Conservation (phyloP, 1,140 invertebrate species). For the Drosophila bocki region DNA sequence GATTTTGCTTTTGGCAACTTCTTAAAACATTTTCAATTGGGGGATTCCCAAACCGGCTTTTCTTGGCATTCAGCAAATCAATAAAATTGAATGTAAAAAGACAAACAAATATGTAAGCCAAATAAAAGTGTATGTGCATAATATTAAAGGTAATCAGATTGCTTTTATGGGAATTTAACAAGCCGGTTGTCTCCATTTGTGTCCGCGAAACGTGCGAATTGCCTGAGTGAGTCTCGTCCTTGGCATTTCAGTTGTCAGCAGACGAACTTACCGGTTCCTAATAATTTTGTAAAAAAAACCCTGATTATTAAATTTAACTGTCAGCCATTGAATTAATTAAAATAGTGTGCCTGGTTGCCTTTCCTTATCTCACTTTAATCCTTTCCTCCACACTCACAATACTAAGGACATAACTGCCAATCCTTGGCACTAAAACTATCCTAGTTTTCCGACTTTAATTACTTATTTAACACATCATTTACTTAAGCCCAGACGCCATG, state of each 20-base stretch:
- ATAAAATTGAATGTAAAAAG: background rate
- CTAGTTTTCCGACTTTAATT: background rate
- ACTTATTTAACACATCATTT: conserved; percentile 11
- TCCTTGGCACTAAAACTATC: conserved; percentile 1
- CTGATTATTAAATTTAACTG: background rate
- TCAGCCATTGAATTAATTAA: background rate
- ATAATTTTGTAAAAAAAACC: background rate
- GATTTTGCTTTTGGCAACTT: too few species aligned
- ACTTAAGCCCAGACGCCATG: conserved; percentile 1
- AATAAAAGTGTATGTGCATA: conserved; percentile 11
- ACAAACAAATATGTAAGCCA: background rate
- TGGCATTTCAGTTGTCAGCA: background rate
- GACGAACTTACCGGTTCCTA: background rate
- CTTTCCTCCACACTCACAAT: background rate
- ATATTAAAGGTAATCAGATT: conserved; percentile 24
- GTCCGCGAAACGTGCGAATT: conserved; percentile 8
- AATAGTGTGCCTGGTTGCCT: background rate
- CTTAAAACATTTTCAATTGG: background rate
- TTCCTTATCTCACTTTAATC: background rate
- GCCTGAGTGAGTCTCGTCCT: background rate
- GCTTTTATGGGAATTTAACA: conserved; percentile 16
- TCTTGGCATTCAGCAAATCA: background rate
- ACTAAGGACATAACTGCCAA: background rate
- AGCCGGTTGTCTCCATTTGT: conserved; percentile 16
- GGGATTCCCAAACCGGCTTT: background rate